Evolutionary conservation across 2,113 vertebrate species (phyloP).

Genomic region (Pseudopipra pipra): DNA sequence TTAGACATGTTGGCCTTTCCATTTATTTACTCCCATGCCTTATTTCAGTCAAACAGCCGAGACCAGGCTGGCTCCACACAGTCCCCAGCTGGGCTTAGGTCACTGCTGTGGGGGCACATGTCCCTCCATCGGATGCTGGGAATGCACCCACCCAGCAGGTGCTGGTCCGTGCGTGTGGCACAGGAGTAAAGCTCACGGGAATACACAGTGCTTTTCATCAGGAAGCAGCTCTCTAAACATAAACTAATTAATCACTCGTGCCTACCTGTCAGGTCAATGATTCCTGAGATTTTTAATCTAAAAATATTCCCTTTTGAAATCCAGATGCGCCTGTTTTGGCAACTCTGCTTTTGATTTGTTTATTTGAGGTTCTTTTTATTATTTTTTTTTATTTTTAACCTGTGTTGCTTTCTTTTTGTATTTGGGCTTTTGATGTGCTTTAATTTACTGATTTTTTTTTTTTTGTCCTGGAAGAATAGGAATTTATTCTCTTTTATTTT

Average conservation of each 20-base stretch:
- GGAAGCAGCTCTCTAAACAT: conserved; percentile 28
- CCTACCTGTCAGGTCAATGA: conserved; percentile 50
- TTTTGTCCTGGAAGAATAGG: background rate
- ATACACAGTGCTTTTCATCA: background rate
- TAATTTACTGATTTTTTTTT: background rate
- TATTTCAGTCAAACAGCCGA: background rate
- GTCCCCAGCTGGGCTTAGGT: background rate
- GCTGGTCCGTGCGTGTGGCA: background rate
- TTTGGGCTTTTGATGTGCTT: conserved; percentile 14
- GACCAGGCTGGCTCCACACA: background rate
- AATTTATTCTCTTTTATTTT: background rate
- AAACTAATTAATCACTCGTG: conserved; percentile 44
- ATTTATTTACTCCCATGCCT: conserved; percentile 18
- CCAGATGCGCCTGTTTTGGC: conserved; percentile 1
- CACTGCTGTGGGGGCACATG: background rate
- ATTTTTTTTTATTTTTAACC: background rate
- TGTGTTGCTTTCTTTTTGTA: background rate
- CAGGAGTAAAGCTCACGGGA: background rate
- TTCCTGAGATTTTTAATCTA: conserved; percentile 51
- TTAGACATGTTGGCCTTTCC: conserved; percentile 1
- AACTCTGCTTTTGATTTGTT: background rate
- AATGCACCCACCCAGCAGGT: background rate
- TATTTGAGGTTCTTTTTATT: background rate
- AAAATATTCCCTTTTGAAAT: conserved; percentile 58
- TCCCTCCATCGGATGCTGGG: background rate